Conservation (phyloP, 2,888 invertebrate species). For the Pseudanteris insignis region DNA sequence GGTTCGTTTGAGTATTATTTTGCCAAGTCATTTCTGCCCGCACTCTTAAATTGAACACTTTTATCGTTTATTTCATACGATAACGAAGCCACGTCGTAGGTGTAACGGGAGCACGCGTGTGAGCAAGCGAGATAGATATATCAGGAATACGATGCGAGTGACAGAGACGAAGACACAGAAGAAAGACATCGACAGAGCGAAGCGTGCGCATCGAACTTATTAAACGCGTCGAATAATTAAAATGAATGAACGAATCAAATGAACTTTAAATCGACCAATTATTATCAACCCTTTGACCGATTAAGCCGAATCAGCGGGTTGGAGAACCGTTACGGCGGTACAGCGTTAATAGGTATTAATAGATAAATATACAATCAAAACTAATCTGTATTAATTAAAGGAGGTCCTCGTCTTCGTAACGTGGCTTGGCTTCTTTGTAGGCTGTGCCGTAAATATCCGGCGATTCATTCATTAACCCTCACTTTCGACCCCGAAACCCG, state of each 20-base stretch:
- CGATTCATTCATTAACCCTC: constrained; percentile 66
- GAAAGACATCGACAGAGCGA: neutral
- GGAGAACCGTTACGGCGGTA: constrained; percentile 52
- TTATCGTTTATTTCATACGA: constrained; percentile 12
- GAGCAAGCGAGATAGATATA: no score
- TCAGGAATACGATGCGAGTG: no score
- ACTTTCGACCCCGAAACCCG: constrained; percentile 59
- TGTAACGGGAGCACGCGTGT: constrained; percentile 18
- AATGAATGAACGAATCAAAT: constrained; percentile 46
- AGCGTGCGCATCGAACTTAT: constrained; percentile 23
- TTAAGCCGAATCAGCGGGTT: constrained; percentile 62
- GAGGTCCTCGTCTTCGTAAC: constrained; percentile 56
- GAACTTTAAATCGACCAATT: constrained; percentile 43
- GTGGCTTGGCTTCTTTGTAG: constrained; percentile 60
- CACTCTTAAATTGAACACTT: constrained; percentile 10
- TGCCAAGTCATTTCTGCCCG: constrained; percentile 9
- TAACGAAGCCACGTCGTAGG: constrained; percentile 11
- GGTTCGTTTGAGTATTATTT: no score
- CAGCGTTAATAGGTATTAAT: constrained; percentile 64
- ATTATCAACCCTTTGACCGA: constrained; percentile 63
- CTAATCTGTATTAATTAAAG: constrained; percentile 67
- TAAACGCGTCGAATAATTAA: constrained; percentile 40
- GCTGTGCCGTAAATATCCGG: constrained; percentile 64
- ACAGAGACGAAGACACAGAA: constrained; percentile 34
- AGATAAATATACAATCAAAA: constrained; percentile 66